These are phyloP conservation scores for Pteropus rufus DNA, from an alignment of 2,797 vertebrate species.

Conservation along the genomic window DNA sequence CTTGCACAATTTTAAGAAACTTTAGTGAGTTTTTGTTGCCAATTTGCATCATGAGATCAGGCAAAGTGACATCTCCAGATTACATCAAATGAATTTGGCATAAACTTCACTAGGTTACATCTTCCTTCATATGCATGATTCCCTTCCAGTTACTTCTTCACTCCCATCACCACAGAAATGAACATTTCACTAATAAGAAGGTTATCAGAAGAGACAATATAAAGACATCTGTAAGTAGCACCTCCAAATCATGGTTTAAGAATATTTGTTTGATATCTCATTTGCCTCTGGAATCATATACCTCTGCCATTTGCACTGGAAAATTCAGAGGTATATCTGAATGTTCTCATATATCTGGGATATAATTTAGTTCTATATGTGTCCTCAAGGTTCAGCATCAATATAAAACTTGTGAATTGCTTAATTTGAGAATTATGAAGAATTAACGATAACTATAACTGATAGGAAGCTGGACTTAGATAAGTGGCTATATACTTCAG, in stretches of 20 bases:
- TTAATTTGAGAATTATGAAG: background rate
- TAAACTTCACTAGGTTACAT: background rate
- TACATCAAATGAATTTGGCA: slow-evolving; percentile 1
- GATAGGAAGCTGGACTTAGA: background rate
- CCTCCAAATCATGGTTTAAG: background rate
- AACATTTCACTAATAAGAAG: background rate
- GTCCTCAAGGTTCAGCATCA: background rate
- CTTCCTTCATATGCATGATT: background rate
- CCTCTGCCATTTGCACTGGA: background rate
- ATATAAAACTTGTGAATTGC: background rate
- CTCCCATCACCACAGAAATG: background rate
- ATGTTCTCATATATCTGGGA: background rate
- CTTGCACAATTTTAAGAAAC: background rate
- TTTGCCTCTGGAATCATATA: background rate
- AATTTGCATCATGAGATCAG: background rate
- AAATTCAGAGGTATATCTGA: background rate
- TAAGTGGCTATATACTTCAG: background rate
- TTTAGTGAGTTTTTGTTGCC: background rate
- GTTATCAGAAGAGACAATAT: background rate
- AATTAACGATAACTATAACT: background rate
- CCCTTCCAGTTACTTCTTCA: background rate
- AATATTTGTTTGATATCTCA: background rate
- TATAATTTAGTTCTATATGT: background rate
- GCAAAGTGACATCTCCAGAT: background rate
- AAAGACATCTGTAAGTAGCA: background rate